Evolutionary conservation across 2,888 invertebrate genomes (phyloP).

Genomic region (Rhabditoides inermis): DNA sequence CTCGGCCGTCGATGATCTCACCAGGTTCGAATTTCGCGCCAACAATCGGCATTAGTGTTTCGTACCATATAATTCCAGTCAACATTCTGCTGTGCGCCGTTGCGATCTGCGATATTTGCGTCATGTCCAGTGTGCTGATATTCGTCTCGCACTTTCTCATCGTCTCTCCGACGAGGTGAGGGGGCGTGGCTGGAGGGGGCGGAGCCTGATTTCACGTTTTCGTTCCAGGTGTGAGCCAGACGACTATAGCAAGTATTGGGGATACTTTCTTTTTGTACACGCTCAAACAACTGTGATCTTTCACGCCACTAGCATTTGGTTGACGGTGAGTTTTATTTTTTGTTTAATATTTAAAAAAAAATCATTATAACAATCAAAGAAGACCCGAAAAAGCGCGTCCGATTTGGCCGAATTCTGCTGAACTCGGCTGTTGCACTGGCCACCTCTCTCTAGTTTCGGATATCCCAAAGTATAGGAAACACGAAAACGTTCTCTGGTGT

Average conservation of each 20-base stretch:
- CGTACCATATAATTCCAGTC: slow-evolving; percentile 2
- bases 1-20: slow-evolving; percentile 44
- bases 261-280: slow-evolving; percentile 55
- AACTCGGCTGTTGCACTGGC: too few species aligned
- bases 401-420: too few species aligned
- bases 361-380: too few species aligned
- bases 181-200: too few species aligned
- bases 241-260: slow-evolving; percentile 53
- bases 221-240: slow-evolving; percentile 32
- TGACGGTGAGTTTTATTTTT: slow-evolving; percentile 53
- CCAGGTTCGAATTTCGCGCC: slow-evolving; percentile 35
- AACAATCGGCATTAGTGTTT: neutral
- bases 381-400: too few species aligned
- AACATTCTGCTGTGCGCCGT: slow-evolving; percentile 44
- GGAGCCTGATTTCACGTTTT: neutral
- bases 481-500: too few species aligned
- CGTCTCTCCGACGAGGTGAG: slow-evolving; percentile 30
- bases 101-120: slow-evolving; percentile 48
- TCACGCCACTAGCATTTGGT: slow-evolving; percentile 57
- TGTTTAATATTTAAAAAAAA: neutral
- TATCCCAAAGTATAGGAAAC: too few species aligned
- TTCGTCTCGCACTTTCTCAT: slow-evolving; percentile 47
- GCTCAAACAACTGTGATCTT: slow-evolving; percentile 56
- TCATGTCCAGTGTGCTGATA: slow-evolving; percentile 39
- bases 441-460: too few species aligned